Conservation (phyloP, 2,797 vertebrate genomes). For the Helicolenus hilgendorfi region DNA sequence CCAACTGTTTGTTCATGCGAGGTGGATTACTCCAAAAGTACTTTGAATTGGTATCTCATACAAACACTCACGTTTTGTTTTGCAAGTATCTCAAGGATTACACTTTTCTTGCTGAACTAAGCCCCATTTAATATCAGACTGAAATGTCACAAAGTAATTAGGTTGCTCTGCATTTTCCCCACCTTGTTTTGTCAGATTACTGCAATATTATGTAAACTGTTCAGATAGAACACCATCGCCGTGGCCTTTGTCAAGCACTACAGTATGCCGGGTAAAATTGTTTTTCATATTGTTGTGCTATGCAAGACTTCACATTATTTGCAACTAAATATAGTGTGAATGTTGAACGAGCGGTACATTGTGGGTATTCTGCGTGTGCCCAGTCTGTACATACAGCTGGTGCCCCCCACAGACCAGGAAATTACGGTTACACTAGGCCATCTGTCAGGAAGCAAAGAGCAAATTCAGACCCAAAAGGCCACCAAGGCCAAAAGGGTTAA, state of each 20-base stretch:
- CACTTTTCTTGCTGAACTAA: slow-evolving; percentile 19
- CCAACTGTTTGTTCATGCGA: slow-evolving; percentile 63
- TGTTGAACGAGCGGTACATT: neutral
- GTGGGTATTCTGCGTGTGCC: slow-evolving; percentile 31
- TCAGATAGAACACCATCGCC: slow-evolving; percentile 9
- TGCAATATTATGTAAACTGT: slow-evolving; percentile 32
- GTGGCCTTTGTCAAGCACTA: slow-evolving; percentile 3
- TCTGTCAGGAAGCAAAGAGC: slow-evolving; percentile 81
- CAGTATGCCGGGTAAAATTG: slow-evolving; percentile 11
- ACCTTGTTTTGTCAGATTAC: slow-evolving; percentile 48
- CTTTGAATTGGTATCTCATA: slow-evolving; percentile 53
- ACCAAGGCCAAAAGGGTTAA: slow-evolving; percentile 66
- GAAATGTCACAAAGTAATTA: slow-evolving; percentile 48
- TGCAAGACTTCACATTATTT: slow-evolving; percentile 33
- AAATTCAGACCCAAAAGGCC: slow-evolving; percentile 51
- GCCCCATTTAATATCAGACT: slow-evolving; percentile 21
- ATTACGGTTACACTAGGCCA: slow-evolving; percentile 66
- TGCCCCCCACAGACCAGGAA: slow-evolving; percentile 53
- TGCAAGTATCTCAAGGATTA: slow-evolving; percentile 22
- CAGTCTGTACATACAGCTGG: slow-evolving; percentile 69
- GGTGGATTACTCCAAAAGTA: slow-evolving; percentile 60
- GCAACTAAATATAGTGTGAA: slow-evolving; percentile 27
- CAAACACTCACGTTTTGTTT: slow-evolving; percentile 52
- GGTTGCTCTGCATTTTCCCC: slow-evolving; percentile 11
- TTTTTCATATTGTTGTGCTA: slow-evolving; percentile 30